A percentile compares a stretch with the other conserved stretches of the same genome.
Conservation (phyloP, 2,113 vertebrate species). For the Peucedramus taeniatus region DNA sequence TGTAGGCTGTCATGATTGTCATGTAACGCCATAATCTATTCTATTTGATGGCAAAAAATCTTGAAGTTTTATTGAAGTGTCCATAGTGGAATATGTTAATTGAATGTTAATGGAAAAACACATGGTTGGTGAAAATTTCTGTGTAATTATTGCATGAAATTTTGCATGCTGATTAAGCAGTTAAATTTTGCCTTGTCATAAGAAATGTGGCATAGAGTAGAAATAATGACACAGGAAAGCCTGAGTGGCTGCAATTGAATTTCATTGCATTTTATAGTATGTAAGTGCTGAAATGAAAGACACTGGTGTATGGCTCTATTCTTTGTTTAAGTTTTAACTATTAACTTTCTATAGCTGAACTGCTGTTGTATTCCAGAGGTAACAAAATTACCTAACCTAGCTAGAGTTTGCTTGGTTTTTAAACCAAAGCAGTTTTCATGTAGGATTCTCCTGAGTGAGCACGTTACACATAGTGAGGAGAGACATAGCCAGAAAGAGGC, state of each 20-base stretch:
- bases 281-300: neutral
- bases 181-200: neutral
- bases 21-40: neutral
- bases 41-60: neutral
- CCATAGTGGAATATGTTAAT: neutral
- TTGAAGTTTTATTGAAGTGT: neutral
- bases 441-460: neutral
- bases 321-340: neutral
- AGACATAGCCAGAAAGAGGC: neutral
- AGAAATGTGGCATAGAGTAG: neutral
- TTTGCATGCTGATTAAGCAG: neutral
- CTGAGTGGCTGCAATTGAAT: neutral
- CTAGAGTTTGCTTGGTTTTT: neutral
- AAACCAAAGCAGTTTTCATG: neutral
- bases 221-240: neutral
- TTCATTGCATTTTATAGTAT: neutral
- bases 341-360: neutral
- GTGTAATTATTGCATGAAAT: neutral
- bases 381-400: neutral
- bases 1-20: neutral
- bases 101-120: neutral
- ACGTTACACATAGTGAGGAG: accelerated
- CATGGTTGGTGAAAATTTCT: neutral
- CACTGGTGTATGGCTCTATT: neutral
- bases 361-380: neutral